Conservation (phyloP, 2,797 vertebrate species). For the Balearica regulorum region DNA sequence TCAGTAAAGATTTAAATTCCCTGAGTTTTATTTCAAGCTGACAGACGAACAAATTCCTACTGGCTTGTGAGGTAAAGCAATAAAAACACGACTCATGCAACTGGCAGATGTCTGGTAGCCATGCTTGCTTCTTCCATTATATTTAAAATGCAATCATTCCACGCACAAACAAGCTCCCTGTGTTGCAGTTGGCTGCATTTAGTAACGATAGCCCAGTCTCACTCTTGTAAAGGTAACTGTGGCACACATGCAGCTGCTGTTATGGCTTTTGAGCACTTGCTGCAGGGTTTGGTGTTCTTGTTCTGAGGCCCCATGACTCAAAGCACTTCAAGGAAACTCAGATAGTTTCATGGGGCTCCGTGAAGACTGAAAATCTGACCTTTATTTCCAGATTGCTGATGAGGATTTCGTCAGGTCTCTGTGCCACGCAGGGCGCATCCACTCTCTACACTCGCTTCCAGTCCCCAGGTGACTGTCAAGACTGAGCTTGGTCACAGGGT, state of each 20-base stretch:
- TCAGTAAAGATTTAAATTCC: background rate
- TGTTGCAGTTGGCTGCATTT: background rate
- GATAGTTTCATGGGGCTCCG: background rate
- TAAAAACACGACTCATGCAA: background rate
- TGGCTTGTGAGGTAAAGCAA: background rate
- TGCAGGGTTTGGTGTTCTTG: background rate
- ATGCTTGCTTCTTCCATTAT: background rate
- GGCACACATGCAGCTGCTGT: background rate
- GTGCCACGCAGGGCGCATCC: background rate
- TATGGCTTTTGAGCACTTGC: background rate
- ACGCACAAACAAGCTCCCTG: background rate
- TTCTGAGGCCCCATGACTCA: background rate
- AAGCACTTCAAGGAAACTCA: background rate
- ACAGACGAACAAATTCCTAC: background rate
- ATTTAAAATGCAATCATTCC: background rate
- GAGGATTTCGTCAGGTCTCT: background rate
- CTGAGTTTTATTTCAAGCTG: background rate
- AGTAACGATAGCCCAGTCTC: fast-evolving
- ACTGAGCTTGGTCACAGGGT: background rate
- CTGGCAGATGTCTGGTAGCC: background rate
- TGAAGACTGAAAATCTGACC: background rate
- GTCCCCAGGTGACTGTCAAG: background rate
- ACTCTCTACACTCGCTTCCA: background rate
- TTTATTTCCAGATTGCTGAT: background rate
- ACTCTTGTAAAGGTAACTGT: background rate